phyloP scores from a whole-genome alignment of 2,888 invertebrate species.

The Lasioglossum figueresi region DNA sequence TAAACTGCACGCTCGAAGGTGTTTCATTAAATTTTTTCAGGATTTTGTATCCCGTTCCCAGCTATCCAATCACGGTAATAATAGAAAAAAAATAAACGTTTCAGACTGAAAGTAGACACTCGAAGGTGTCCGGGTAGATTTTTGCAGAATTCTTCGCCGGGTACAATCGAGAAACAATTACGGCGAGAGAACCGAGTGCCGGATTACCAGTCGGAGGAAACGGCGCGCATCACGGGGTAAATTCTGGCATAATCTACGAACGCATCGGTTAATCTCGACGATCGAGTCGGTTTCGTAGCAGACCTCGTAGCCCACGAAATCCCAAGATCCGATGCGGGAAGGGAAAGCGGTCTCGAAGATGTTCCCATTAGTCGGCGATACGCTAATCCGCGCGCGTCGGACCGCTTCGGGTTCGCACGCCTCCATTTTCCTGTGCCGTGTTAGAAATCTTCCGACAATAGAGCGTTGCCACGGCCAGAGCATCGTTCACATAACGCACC shows the following conservation, averaged over 20 bases:
- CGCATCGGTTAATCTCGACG: not conserved
- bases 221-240: not conserved
- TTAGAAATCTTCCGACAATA: constrained; percentile 11
- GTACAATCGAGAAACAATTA: not conserved
- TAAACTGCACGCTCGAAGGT: no score
- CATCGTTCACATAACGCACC: not conserved
- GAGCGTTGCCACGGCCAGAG: constrained; percentile 1
- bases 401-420: not conserved
- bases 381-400: constrained; percentile 13
- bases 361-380: constrained; percentile 4
- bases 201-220: not conserved
- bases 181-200: not conserved
- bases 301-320: not conserved
- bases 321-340: not conserved
- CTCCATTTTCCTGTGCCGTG: constrained; percentile 19
- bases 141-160: not conserved
- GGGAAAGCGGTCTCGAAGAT: constrained; percentile 4
- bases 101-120: not conserved
- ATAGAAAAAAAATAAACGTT: not conserved
- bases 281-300: not conserved
- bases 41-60: not conserved
- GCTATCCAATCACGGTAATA: not conserved
- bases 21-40: not conserved
- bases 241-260: not conserved
- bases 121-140: not conserved